A percentile compares a stretch with the other conserved stretches of the same genome.
Evolutionary conservation across 2,888 invertebrate genomes (phyloP).

Genomic region (Cantharis lateralis): DNA sequence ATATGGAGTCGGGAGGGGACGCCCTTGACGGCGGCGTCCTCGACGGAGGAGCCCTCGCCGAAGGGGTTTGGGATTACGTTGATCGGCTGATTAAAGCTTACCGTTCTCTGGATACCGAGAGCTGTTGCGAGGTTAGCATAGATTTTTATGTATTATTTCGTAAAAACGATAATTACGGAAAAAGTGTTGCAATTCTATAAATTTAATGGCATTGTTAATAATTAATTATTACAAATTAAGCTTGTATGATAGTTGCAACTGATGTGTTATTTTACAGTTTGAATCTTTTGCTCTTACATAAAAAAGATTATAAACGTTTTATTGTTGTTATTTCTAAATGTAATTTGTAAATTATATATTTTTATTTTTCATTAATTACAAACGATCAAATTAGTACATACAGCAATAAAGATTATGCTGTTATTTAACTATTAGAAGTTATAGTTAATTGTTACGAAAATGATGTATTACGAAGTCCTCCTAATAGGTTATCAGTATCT

Average conservation of each 20-base stretch:
- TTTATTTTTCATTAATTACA: background rate
- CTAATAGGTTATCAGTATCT: background rate
- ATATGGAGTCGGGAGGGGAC: slow-evolving; percentile 58
- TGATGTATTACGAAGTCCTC: background rate
- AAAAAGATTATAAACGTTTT: background rate
- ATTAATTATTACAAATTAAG: background rate
- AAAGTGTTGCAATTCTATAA: background rate
- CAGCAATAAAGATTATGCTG: background rate
- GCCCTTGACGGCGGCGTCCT: slow-evolving; percentile 56
- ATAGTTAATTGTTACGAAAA: background rate
- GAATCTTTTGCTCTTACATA: background rate
- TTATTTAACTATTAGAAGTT: background rate
- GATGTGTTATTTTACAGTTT: background rate
- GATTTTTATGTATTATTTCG: background rate
- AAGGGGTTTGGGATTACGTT: slow-evolving; percentile 71
- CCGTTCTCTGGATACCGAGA: slow-evolving; percentile 37
- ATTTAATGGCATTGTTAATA: background rate
- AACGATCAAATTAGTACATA: background rate
- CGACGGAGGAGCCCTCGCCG: slow-evolving; percentile 60
- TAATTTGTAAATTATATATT: background rate
- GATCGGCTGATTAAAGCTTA: slow-evolving; percentile 68
- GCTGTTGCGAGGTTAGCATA: slow-evolving; percentile 6
- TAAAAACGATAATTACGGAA: background rate
- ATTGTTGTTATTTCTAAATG: background rate
- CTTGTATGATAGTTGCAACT: background rate